Base-by-base conservation (phyloP, 2,113 vertebrate genomes). In the Sigmodon hispidus region DNA sequence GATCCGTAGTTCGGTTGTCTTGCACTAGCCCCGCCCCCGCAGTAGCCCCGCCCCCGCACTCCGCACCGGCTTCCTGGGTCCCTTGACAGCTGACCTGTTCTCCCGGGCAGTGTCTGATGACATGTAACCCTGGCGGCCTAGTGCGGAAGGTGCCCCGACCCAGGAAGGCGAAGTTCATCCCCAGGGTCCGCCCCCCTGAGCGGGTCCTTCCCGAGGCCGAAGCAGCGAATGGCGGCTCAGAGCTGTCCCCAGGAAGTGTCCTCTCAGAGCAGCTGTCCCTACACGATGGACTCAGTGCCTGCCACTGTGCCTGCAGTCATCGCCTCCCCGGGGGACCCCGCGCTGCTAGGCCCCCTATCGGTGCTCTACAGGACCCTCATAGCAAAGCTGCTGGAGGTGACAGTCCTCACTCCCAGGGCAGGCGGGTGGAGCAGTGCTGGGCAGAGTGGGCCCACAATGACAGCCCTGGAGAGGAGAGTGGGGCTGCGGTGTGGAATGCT, bases 311-410 rank as follows among this genome's bases (percentile, higher is more conserved):
- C 94, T 21, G 94, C 96, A 4, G 79, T 94, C 57, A 3, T 93
- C 19, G 63, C 96, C 10, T 84, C 95, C 57, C 63, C 92, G 1
- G 97, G 94, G n/a, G 59, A 94, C 86, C 29, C 91, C 55, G 92
- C 92, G 24, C 72, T 96, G 2, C 55, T 93, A 95, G 95, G 96
- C 21, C 94, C 97, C 16, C 61, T 98, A 69, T 97, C 94, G 7
- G 88, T 97, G 79, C 40, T 97, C 52, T 98, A 96, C 88, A 94
- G 97, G 0, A 97, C 97, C 9, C 72, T 98, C 21, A n/a, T 95
- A 50, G 97, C 96, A 69, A 94, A 43, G 93, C 96, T 98, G 0
- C 94, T 96, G 95, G 97, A 98, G 98, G 98, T 98, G 98, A 97
- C 48, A 12, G 45, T 1, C 50, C 43, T 50, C 13, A 2, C 2